These are phyloP conservation scores for Cotesia chilonis DNA, from an alignment of 1,140 invertebrate genomes.

Conservation along the genomic window DNA sequence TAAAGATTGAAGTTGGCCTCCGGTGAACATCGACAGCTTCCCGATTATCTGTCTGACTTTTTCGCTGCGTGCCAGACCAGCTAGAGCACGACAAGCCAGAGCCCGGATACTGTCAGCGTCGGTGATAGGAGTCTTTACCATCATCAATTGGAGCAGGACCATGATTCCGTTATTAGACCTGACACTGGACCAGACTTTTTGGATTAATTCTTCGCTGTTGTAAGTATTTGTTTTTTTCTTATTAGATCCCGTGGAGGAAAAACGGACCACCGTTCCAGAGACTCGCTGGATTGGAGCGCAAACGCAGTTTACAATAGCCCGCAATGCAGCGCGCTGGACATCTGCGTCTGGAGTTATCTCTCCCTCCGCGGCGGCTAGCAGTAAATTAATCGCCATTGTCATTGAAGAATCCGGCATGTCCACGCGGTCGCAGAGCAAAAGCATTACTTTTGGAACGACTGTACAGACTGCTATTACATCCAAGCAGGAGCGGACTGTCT, in stretches of 20 bases:
- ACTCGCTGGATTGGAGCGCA: constrained; percentile 85
- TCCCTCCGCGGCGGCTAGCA: constrained; percentile 87
- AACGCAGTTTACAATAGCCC: constrained; percentile 90
- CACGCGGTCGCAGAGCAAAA: constrained; percentile 81
- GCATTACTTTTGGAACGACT: constrained; percentile 87
- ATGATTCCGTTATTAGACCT: constrained; percentile 96
- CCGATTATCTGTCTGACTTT: constrained; percentile 94
- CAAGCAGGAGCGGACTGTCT: constrained; percentile 88
- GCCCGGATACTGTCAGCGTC: constrained; percentile 95
- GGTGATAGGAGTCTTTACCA: constrained; percentile 92
- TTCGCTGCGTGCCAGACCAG: constrained; percentile 89
- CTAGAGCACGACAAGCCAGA: constrained; percentile 89
- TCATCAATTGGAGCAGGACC: constrained; percentile 85
- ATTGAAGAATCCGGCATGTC: constrained; percentile 78
- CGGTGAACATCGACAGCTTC: constrained; percentile 94
- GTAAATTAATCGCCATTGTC: constrained; percentile 78
- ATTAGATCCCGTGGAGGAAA: constrained; percentile 71
- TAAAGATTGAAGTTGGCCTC: constrained; percentile 89
- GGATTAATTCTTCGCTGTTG: constrained; percentile 85
- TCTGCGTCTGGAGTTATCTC: constrained; percentile 90
- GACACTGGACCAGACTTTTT: constrained; percentile 92
- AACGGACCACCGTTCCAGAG: constrained; percentile 73
- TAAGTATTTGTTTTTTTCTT: constrained; percentile 79
- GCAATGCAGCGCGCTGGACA: constrained; percentile 88
- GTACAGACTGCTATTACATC: constrained; percentile 91